Percentiles rank a stretch among this genome's conserved stretches.
Conservation (phyloP, 2,888 invertebrate species). For the Drosophila mimica region DNA sequence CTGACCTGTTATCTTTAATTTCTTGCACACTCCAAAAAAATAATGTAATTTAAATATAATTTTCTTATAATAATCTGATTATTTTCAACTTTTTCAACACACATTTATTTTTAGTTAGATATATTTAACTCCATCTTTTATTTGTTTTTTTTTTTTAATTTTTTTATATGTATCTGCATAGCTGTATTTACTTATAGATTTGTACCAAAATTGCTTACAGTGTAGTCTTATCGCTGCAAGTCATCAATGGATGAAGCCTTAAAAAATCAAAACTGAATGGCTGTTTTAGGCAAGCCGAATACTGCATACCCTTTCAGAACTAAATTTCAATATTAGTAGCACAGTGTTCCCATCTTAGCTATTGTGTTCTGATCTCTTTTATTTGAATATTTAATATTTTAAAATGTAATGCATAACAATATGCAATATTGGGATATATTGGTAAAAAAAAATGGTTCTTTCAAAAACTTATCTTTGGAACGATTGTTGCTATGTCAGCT, state of each 20-base stretch:
- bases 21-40: neutral
- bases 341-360: neutral
- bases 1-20: slow-evolving; percentile 48
- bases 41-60: accelerated
- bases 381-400: neutral
- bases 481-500: neutral
- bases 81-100: neutral
- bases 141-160: neutral
- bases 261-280: neutral
- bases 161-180: neutral
- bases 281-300: neutral
- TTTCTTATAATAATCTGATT: accelerated
- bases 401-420: too few species aligned
- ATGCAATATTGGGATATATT: too few species aligned
- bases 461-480: neutral
- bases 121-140: neutral
- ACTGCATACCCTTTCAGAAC: neutral
- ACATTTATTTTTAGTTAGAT: too few species aligned
- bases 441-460: too few species aligned
- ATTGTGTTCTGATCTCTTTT: neutral
- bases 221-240: slow-evolving; percentile 36
- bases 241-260: slow-evolving; percentile 3
- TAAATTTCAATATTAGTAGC: neutral
- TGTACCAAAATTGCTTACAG: neutral
- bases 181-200: neutral